phyloP scores from a whole-genome alignment of 2,113 vertebrate genomes.

The Varanus komodoensis region DNA sequence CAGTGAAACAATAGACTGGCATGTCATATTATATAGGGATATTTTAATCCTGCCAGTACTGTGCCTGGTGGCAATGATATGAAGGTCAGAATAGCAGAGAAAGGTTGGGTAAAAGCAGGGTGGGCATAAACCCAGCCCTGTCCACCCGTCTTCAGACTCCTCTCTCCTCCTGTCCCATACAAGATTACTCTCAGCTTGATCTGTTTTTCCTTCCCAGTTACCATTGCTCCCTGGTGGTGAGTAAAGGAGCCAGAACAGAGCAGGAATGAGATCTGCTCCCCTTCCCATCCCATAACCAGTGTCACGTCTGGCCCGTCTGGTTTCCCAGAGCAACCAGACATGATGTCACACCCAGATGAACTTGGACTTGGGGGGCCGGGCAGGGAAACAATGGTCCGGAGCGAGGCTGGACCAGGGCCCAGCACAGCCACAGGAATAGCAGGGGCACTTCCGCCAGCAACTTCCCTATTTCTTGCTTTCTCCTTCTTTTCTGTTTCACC shows the following conservation, averaged over 20 bases:
- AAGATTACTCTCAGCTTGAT: background rate
- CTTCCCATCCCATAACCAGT: conserved; percentile 63
- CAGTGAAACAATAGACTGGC: background rate
- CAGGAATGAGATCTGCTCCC: conserved; percentile 10
- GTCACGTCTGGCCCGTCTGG: conserved; percentile 90
- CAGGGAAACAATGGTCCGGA: conserved; percentile 73
- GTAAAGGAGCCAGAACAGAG: conserved; percentile 4
- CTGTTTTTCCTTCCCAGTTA: background rate
- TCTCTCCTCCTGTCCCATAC: background rate
- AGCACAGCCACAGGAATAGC: conserved; percentile 28
- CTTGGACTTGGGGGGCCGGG: conserved; percentile 87
- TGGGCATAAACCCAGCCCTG: background rate
- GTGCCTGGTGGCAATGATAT: background rate
- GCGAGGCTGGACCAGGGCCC: conserved; percentile 36
- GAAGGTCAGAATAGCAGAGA: background rate
- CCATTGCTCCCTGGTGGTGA: conserved; percentile 29
- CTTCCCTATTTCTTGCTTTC: conserved; percentile 10
- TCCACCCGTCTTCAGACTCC: background rate
- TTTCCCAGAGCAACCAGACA: conserved; percentile 92
- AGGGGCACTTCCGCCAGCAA: conserved; percentile 28
- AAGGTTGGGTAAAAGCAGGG: background rate
- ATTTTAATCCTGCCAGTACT: background rate
- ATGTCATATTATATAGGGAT: background rate
- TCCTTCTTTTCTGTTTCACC: conserved; percentile 6
- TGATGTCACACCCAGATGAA: conserved; percentile 93